Evolutionary conservation across 2,888 invertebrate genomes (phyloP).

Genomic region (Geotrupes spiniger): DNA sequence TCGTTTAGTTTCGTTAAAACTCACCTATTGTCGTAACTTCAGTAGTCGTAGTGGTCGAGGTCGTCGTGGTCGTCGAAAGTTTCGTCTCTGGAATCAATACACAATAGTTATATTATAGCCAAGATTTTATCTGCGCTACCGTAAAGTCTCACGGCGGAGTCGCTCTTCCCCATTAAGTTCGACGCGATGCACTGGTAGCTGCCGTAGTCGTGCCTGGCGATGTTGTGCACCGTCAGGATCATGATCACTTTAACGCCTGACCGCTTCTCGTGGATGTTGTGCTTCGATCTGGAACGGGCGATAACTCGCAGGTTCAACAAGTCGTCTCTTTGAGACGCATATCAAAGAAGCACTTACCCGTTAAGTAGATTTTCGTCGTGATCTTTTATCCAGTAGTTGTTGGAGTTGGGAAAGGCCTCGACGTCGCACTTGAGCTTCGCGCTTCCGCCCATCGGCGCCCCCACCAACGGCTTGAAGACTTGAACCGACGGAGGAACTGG

Average conservation of each 20-base stretch:
- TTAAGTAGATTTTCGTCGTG: conserved; percentile 53
- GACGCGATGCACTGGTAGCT: conserved; percentile 70
- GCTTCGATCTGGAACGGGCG: conserved; percentile 56
- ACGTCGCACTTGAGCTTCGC: conserved; percentile 62
- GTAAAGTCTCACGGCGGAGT: conserved; percentile 66
- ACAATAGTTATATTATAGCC: not conserved
- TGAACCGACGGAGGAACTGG: conserved; percentile 63
- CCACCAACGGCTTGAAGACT: conserved; percentile 61
- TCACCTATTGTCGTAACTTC: conserved; percentile 28
- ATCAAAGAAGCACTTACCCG: conserved; percentile 46
- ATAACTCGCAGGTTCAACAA: conserved; percentile 3
- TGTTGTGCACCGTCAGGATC: conserved; percentile 60
- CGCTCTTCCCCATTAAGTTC: conserved; percentile 68
- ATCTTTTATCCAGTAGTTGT: conserved; percentile 65
- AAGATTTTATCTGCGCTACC: conserved; percentile 48
- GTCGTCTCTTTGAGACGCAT: not conserved
- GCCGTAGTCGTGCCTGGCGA: conserved; percentile 61
- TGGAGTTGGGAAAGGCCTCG: conserved; percentile 63
- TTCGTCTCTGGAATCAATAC: conserved; percentile 45
- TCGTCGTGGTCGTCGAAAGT: conserved; percentile 43
- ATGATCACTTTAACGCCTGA: conserved; percentile 63
- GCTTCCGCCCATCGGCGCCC: conserved; percentile 59
- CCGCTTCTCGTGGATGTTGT: conserved; percentile 61
- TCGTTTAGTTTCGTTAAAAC: too few species aligned
- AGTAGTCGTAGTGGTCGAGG: conserved; percentile 40